Base-by-base conservation (phyloP, 2,888 invertebrate genomes). In the Dryomyza anilis region DNA sequence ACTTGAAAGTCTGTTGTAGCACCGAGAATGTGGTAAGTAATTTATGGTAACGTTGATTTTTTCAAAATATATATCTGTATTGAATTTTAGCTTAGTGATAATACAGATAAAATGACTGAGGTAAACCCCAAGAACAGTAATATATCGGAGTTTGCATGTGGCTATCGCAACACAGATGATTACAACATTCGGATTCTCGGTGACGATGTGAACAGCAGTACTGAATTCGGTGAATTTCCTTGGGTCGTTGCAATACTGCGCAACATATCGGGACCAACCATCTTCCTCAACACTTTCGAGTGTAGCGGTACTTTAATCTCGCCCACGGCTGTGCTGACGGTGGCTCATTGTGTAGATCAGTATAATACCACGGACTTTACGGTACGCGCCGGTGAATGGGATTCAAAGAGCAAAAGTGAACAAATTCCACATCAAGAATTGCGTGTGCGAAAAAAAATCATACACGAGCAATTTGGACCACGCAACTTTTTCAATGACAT, bases 381-480 rank as follows among this genome's bases (percentile, higher is more conserved):
- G 46, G 84, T 91, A 2, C 85, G 93, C 0, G 89, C 91, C 1
- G 93, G 93, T 0, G 93, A 93, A 82, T 94, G 93, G 93, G 93
- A 93, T 81, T 91, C 92, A 0, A 90, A 91, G 78, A 89, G 89
- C 0, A 88, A 86, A 46, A 86, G 85, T 48, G 93, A 94, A 76
- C 84, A 89, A 0, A 87, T 85, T 66, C 87, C 89, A 0, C 89
- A 90, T 77, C 91, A 92, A 75, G 91, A 93, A 76, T 84, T 90
- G 2, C 83, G 85, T 10, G 91, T 92, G 0, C 75, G 78, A 0
- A 83, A 84, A 8, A 81, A 89, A 0, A 79, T 87, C 0, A 77
- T 87, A 0, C 92, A 93, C 73, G 86, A 88, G 27, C 83, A 87
- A 45, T 92, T 86, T 72, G 87, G 89, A 73, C 84, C 86, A 57